Percentiles rank a stretch among this genome's conserved stretches.
Evolutionary conservation across 1,140 invertebrate species (phyloP).

Genomic region (Sesamia nonagrioides): DNA sequence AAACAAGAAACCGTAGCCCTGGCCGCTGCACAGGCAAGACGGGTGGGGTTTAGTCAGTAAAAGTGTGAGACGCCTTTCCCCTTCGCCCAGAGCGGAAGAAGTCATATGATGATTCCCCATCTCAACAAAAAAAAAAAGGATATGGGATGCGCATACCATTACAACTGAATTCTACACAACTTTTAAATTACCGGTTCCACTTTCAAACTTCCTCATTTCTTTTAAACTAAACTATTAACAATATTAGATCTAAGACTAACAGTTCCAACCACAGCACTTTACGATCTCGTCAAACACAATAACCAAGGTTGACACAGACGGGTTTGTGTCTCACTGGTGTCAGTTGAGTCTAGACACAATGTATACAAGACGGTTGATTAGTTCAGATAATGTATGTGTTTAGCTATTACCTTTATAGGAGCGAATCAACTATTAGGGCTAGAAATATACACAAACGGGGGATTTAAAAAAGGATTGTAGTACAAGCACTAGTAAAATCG

Average conservation of each 20-base stretch:
- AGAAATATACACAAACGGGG: background rate
- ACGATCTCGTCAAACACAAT: slow-evolving; percentile 32
- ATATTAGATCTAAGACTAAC: slow-evolving; percentile 2
- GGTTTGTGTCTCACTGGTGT: slow-evolving; percentile 47
- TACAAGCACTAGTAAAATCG: background rate
- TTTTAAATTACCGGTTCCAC: no score
- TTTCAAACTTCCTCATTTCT: no score
- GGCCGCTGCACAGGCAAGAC: no score
- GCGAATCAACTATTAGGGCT: background rate
- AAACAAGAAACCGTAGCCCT: no score
- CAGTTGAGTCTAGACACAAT: slow-evolving; percentile 51
- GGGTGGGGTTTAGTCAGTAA: no score
- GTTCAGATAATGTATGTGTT: slow-evolving; percentile 15
- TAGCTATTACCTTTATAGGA: background rate
- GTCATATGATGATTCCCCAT: no score
- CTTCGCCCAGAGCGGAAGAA: no score
- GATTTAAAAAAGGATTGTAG: background rate
- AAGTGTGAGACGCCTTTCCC: no score
- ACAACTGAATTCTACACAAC: no score
- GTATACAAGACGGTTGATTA: slow-evolving; percentile 53
- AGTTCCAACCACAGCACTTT: background rate
- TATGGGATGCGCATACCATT: no score
- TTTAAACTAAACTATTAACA: no score
- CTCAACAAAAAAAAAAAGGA: no score
- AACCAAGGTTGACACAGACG: slow-evolving; percentile 28